A percentile compares a stretch with the other conserved stretches of the same genome.
Conservation (phyloP, 2,797 vertebrate genomes). For the Champsocephalus gunnari region DNA sequence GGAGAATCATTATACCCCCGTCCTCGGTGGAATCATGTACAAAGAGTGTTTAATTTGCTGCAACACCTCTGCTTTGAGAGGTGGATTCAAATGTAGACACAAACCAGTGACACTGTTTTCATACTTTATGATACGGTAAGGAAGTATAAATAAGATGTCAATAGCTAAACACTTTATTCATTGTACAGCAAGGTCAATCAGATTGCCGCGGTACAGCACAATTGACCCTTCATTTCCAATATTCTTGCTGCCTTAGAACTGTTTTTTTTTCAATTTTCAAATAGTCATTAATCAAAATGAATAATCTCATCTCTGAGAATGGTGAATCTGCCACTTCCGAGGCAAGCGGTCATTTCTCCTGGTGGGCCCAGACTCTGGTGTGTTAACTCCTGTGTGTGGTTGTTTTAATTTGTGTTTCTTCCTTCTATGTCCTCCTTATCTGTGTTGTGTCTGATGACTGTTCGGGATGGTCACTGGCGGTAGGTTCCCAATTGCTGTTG, state of each 20-base stretch:
- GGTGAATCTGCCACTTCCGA: conserved; percentile 59
- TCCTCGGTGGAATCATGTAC: conserved; percentile 56
- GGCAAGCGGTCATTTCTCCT: conserved; percentile 92
- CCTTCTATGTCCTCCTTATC: conserved; percentile 99
- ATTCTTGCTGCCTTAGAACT: neutral
- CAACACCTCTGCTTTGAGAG: conserved; percentile 56
- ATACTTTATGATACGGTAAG: conserved; percentile 19
- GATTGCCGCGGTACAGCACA: neutral
- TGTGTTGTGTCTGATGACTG: conserved; percentile 99
- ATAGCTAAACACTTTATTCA: no score
- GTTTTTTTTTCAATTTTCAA: conserved; percentile 15
- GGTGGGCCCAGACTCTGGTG: conserved; percentile 84
- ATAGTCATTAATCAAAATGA: conserved; percentile 31
- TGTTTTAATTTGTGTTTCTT: conserved; percentile 99
- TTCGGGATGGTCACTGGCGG: conserved; percentile 99
- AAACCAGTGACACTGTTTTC: conserved; percentile 37
- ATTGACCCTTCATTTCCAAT: conserved; percentile 29
- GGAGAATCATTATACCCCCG: conserved; percentile 41
- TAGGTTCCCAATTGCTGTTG: conserved; percentile 97
- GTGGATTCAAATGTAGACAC: conserved; percentile 21
- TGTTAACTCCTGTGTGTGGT: conserved; percentile 92
- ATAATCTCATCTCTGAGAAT: conserved; percentile 27
- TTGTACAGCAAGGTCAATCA: neutral
- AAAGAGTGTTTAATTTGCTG: conserved; percentile 69
- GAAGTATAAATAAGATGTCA: conserved; percentile 11